Evolutionary conservation across 2,113 vertebrate genomes (phyloP).

Genomic region (Rynchops niger): DNA sequence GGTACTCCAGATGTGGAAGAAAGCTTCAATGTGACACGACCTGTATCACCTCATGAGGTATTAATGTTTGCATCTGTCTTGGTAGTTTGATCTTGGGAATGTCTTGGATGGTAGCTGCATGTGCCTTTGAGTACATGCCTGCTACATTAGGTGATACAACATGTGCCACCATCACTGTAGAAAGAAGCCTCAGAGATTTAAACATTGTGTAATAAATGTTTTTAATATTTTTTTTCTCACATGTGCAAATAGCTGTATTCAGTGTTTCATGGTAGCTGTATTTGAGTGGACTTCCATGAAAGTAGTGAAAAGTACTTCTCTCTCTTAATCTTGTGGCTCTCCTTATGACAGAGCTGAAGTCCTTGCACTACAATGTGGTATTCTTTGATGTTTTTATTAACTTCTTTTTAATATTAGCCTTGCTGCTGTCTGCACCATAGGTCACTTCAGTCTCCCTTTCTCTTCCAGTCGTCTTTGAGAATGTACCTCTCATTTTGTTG

Average conservation of each 20-base stretch:
- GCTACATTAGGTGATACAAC: neutral
- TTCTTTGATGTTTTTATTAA: neutral
- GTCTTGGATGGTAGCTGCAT: neutral
- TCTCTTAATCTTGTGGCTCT: neutral
- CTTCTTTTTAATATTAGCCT: neutral
- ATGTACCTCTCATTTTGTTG: neutral
- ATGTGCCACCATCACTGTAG: neutral
- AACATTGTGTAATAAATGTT: neutral
- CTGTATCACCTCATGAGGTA: conserved; percentile 97
- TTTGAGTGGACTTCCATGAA: neutral
- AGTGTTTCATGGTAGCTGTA: neutral
- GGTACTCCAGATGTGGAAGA: conserved; percentile 97
- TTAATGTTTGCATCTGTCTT: neutral
- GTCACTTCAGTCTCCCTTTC: neutral
- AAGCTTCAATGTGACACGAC: conserved; percentile 96
- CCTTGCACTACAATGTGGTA: neutral
- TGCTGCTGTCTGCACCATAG: neutral
- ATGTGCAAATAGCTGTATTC: neutral
- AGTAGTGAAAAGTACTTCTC: neutral
- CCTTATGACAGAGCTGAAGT: neutral
- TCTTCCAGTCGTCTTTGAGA: neutral
- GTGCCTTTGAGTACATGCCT: rapidly evolving
- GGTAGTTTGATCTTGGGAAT: neutral
- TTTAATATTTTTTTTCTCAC: neutral
- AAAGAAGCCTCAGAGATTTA: neutral